phyloP scores from a whole-genome alignment of 2,888 invertebrate species.

The Merodon equestris region DNA sequence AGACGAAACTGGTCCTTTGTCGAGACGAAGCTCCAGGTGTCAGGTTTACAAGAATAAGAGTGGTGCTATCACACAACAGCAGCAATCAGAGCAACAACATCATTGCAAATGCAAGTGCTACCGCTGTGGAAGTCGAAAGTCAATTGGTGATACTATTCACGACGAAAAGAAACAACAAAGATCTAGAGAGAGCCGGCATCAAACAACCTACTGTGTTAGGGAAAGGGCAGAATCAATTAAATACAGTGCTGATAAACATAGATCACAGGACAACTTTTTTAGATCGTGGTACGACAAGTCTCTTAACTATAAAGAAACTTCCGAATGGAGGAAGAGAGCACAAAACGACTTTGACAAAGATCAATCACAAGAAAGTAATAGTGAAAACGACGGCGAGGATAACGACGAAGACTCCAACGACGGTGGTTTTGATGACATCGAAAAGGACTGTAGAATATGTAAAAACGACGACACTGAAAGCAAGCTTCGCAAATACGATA shows the following conservation, averaged over 20 bases:
- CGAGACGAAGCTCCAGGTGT: constrained; percentile 33
- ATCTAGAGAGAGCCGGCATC: constrained; percentile 9
- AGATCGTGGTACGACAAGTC: constrained; percentile 10
- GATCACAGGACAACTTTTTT: constrained; percentile 31
- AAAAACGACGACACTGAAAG: too few species aligned
- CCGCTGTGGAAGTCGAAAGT: constrained; percentile 30
- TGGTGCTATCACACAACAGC: too few species aligned
- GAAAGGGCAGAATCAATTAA: not conserved
- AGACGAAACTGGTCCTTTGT: constrained; percentile 5
- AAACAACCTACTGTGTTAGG: not conserved
- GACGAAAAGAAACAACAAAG: not conserved
- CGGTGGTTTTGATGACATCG: not conserved
- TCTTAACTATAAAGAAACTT: constrained; percentile 3
- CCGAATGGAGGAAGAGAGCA: not conserved
- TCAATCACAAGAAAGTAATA: not conserved
- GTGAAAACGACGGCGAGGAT: constrained; percentile 2
- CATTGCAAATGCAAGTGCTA: constrained; percentile 26
- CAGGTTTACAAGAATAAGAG: constrained; percentile 45
- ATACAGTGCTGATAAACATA: constrained; percentile 9
- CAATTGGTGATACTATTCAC: constrained; percentile 3
- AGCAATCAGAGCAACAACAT: too few species aligned
- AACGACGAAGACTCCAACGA: too few species aligned
- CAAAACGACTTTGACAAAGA: constrained; percentile 9
- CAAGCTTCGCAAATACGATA: too few species aligned
- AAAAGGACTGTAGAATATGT: too few species aligned